phyloP scores from a whole-genome alignment of 2,797 vertebrate genomes.

The Phylloscopus collybita region DNA sequence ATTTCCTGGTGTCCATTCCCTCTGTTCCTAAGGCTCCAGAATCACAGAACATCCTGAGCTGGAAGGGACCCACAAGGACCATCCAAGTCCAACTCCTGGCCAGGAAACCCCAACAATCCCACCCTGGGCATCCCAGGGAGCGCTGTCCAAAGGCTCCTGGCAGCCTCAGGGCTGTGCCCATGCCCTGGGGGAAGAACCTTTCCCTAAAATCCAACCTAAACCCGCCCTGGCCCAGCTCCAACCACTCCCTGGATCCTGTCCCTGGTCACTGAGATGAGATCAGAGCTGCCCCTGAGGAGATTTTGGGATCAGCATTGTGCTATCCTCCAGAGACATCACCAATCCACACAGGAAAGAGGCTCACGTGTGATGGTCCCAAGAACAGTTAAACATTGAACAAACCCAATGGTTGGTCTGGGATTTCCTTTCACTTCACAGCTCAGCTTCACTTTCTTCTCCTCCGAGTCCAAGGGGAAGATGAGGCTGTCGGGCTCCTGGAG shows the following conservation, averaged over 20 bases:
- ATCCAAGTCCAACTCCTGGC: neutral
- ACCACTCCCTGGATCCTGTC: neutral
- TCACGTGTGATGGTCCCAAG: rapidly evolving
- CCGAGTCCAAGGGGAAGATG: conserved; percentile 91
- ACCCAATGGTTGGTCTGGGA: conserved; percentile 88
- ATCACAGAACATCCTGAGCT: neutral
- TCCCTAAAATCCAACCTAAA: neutral
- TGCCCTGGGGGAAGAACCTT: neutral
- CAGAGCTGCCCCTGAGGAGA: neutral
- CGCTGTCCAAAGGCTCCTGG: rapidly evolving
- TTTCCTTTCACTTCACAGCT: conserved; percentile 92
- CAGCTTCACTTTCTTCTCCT: conserved; percentile 91
- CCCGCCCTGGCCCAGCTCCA: neutral
- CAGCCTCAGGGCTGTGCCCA: neutral
- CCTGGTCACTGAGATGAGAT: neutral
- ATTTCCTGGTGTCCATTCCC: neutral
- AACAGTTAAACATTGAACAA: neutral
- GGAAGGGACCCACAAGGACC: neutral
- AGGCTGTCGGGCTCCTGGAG: conserved; percentile 91
- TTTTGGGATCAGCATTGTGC: neutral
- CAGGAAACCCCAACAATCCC: neutral
- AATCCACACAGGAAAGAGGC: rapidly evolving
- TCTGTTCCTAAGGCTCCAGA: neutral
- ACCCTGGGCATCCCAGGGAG: neutral
- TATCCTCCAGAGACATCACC: rapidly evolving